Evolutionary conservation across 1,140 invertebrate genomes (phyloP), one percentile per base, ranked within the genome.

Genomic region (Chironomus striatipennis): DNA sequence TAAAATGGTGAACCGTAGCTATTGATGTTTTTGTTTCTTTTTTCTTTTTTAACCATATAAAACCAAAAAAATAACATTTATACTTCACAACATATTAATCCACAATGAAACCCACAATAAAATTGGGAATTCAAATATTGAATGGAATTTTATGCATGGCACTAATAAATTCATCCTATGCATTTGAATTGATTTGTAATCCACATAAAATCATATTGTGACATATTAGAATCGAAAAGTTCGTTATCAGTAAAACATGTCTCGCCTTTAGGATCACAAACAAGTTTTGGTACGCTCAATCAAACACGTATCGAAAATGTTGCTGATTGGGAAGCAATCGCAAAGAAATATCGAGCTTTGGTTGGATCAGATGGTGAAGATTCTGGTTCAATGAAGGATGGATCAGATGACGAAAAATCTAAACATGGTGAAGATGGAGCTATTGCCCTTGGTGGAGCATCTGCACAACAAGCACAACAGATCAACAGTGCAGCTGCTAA

Each of bases 241-340:
- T 57, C 90, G 2, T 81, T 93, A 15, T 91, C 90, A 5, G 89
- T 92, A 42, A 90, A 88, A 18, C 91, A 92, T 77, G 81, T 93
- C 75, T 93, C 90, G 80, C 91, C 90, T 0, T 80, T 93, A n/a
- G 92, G 91, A 34, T 94, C 91, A 2, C 93, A 93, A 78, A 79
- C 93, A 73, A 94, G 92, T 77, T 92, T 94, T 79, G 87, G 88
- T 77, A 83, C 86, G 67, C 82, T 85, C 74, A 82, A 83, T 75
- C 84, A 83, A 42, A 90, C 87, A 15, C 86, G 91, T 76, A 94
- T 96, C 75, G 94, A 96, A 81, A 95, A 93, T 78, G 93, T 96
- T 0, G 91, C 93, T 5, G 94, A 97, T 80, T 97, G 95, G 95
- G 90, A 93, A 77, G 85, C 89, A 1, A 95, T 97, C 34, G 90